Base-by-base conservation (phyloP, 2,797 vertebrate genomes). In the Lagorchestes hirsutus region DNA sequence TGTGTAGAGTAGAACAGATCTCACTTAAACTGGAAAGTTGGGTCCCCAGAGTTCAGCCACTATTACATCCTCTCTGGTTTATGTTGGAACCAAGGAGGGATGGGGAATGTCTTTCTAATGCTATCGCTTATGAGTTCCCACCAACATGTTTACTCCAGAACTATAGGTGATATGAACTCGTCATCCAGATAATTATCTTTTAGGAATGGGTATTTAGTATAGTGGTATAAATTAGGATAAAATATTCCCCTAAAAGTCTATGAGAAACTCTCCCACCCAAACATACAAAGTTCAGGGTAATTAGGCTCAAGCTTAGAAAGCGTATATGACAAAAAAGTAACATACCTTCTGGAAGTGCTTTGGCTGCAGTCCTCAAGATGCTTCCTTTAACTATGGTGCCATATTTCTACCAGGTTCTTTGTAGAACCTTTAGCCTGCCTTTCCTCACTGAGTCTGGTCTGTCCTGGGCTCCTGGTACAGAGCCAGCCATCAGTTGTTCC, bases 31-130 rank as follows among this genome's bases (percentile, higher is more conserved):
- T 82, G 40, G 9, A 3, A 40, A 22, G 40, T 22, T 46, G 28
- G n/a, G 22, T 46, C 0, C n/a, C 74, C 40, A 82, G 40, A 82
- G 22, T 22, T 46, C 74, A 74, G n/a, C 2, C 16, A 46, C 74
- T 24, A 46, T 24, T 46, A 74, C 1, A 74, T 40, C 5, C 3
- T 18, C 16, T 74, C 62, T 74, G 62, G 62, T 1, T 67, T 67
- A 67, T 4, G 22, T 16, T 5, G 16, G 34, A n/a, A 67, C 9
- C 5, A 0, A 1, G 0, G 22, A 46, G 40, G 40, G 40, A 0
- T 87, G 31, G 4, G 24, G 22, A 46, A 10, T 11, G 24, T 27
- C 24, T 82, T 87, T 87, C 74, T 46, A 87, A 74, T n/a, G 13
- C 13, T 62, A 62, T 14, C 27, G 74, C 22, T 82, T 22, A 46